phyloP scores from a whole-genome alignment of 2,888 invertebrate genomes.

The Trichopria drosophilae region DNA sequence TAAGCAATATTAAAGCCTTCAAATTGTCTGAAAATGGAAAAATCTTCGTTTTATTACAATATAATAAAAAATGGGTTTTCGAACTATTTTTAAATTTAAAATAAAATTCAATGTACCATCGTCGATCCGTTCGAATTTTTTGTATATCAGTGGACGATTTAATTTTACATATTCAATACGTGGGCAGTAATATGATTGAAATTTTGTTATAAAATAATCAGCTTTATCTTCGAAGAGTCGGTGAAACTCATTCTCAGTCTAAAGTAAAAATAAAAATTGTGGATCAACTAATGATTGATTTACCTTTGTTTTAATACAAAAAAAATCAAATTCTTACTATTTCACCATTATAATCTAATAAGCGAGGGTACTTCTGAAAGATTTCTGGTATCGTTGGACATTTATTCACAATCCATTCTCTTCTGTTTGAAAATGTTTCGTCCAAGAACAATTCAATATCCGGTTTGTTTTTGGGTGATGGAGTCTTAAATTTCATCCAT shows the following conservation, averaged over 20 bases:
- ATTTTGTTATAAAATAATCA: constrained; percentile 20
- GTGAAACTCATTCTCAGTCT: constrained; percentile 26
- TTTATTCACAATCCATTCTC: constrained; percentile 16
- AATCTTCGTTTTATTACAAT: too few relatives aligned
- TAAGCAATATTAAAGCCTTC: too few relatives aligned
- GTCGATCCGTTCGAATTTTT: constrained; percentile 6
- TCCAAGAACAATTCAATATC: constrained; percentile 5
- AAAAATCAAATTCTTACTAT: constrained; percentile 19
- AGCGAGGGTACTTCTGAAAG: constrained; percentile 19
- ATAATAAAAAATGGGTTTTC: constrained; percentile 2
- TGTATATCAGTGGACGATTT: constrained; percentile 8
- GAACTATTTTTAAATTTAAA: too few relatives aligned
- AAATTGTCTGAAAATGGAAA: too few relatives aligned
- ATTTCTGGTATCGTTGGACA: constrained; percentile 13
- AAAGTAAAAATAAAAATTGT: constrained; percentile 10
- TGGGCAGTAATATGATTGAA: constrained; percentile 16
- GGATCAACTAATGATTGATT: background rate
- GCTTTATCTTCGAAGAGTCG: constrained; percentile 10
- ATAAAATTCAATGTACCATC: constrained; percentile 9
- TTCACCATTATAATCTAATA: constrained; percentile 27
- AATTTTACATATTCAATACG: constrained; percentile 16
- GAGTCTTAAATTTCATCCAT: constrained; percentile 15
- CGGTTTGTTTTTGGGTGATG: constrained; percentile 3
- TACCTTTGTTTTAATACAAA: background rate
- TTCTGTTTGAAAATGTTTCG: constrained; percentile 17